These are phyloP conservation scores for Casuarius casuarius DNA, from an alignment of 2,113 vertebrate species.

Conservation along the genomic window DNA sequence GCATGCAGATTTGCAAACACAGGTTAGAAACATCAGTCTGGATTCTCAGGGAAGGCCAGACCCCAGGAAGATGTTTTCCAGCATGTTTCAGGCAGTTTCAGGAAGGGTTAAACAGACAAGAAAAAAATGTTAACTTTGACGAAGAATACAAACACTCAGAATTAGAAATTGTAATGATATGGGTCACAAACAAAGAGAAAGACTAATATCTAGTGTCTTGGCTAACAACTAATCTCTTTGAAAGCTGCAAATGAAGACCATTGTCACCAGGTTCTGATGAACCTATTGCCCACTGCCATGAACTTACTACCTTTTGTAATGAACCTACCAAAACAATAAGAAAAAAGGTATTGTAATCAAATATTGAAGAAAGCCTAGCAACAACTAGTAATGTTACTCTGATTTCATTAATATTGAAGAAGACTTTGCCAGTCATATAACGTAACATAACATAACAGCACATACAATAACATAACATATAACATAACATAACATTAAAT, in stretches of 20 bases:
- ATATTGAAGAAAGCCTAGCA: background rate
- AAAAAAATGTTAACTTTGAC: background rate
- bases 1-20: background rate
- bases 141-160: background rate
- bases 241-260: background rate
- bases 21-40: background rate
- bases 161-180: background rate
- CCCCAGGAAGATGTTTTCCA: background rate
- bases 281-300: background rate
- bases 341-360: background rate
- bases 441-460: background rate
- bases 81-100: background rate
- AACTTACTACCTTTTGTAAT: background rate
- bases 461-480: background rate
- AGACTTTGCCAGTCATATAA: background rate
- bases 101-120: background rate
- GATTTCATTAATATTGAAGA: background rate
- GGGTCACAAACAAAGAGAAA: background rate
- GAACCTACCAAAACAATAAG: background rate
- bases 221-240: too few species aligned
- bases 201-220: too few species aligned
- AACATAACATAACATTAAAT: background rate
- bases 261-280: background rate
- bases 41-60: background rate
- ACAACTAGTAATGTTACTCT: background rate